Conservation (phyloP, 2,888 invertebrate genomes). For the Caenorhabditis sp. region DNA sequence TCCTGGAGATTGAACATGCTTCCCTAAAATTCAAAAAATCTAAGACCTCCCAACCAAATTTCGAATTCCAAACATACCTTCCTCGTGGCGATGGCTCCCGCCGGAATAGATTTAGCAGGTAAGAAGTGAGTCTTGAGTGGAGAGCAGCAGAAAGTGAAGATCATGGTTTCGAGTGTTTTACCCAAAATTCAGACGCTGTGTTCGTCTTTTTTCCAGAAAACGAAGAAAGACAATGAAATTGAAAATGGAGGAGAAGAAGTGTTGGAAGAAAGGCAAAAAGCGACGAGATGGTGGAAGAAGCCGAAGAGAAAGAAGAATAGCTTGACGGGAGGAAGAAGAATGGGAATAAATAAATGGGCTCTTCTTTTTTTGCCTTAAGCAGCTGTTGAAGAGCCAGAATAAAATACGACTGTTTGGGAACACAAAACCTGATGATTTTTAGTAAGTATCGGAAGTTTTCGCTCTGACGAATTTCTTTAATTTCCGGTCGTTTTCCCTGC, state of each 20-base stretch:
- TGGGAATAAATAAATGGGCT: slow-evolving; percentile 44
- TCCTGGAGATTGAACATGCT: no score
- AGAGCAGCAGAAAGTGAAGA: slow-evolving; percentile 46
- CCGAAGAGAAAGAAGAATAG: slow-evolving; percentile 9
- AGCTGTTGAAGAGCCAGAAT: slow-evolving; percentile 5
- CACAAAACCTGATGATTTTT: not conserved
- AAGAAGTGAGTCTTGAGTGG: slow-evolving; percentile 41
- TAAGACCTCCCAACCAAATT: no score
- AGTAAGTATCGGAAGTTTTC: not conserved
- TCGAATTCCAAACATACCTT: slow-evolving; percentile 7
- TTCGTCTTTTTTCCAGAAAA: slow-evolving; percentile 25
- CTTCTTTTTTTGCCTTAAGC: not conserved
- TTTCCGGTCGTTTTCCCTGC: slow-evolving; percentile 11
- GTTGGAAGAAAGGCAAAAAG: slow-evolving; percentile 10
- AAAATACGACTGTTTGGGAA: slow-evolving; percentile 18
- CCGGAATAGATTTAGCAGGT: slow-evolving; percentile 22
- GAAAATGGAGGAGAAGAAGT: slow-evolving; percentile 31
- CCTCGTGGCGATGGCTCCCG: not conserved
- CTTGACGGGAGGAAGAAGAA: slow-evolving; percentile 16
- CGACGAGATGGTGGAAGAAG: slow-evolving; percentile 32
- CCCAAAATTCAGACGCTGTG: no score
- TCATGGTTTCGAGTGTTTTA: slow-evolving; percentile 14
- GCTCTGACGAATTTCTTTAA: slow-evolving; percentile 5
- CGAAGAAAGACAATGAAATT: slow-evolving; percentile 29
- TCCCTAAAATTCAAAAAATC: no score